Evolutionary conservation across 1,140 invertebrate genomes (phyloP).

Genomic region (Phocides pigmalion): DNA sequence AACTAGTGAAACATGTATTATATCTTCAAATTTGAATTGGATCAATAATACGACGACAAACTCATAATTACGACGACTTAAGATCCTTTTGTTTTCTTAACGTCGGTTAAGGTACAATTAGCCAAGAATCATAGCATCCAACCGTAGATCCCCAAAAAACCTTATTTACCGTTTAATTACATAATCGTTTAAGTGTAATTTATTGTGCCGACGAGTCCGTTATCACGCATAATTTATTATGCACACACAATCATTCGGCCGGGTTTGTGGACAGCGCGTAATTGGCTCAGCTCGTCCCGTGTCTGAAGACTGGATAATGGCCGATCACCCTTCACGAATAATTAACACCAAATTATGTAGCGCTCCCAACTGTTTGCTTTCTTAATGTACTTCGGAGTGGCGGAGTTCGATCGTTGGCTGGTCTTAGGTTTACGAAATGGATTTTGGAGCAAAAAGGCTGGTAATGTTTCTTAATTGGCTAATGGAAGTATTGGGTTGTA

Average conservation of each 20-base stretch:
- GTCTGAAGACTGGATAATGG: slow-evolving; percentile 49
- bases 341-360: slow-evolving; percentile 64
- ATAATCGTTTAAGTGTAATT: neutral
- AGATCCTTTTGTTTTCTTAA: too few relatives aligned
- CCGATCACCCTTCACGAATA: slow-evolving; percentile 56
- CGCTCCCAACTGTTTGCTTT: slow-evolving; percentile 52
- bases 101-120: too few relatives aligned
- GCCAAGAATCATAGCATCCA: too few relatives aligned
- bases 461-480: slow-evolving; percentile 29
- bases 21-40: too few relatives aligned
- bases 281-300: slow-evolving; percentile 62
- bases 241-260: slow-evolving; percentile 54
- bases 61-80: too few relatives aligned
- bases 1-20: too few relatives aligned
- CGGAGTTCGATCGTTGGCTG: slow-evolving; percentile 33
- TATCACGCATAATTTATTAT: slow-evolving; percentile 4
- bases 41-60: too few relatives aligned
- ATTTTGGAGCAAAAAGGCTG: neutral
- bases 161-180: neutral
- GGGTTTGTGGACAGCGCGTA: slow-evolving; percentile 60
- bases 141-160: too few relatives aligned
- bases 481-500: neutral
- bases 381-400: slow-evolving; percentile 61
- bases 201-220: neutral
- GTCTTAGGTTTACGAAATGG: slow-evolving; percentile 25